Conservation (phyloP, 2,797 vertebrate genomes). For the Heterohyrax brucei region DNA sequence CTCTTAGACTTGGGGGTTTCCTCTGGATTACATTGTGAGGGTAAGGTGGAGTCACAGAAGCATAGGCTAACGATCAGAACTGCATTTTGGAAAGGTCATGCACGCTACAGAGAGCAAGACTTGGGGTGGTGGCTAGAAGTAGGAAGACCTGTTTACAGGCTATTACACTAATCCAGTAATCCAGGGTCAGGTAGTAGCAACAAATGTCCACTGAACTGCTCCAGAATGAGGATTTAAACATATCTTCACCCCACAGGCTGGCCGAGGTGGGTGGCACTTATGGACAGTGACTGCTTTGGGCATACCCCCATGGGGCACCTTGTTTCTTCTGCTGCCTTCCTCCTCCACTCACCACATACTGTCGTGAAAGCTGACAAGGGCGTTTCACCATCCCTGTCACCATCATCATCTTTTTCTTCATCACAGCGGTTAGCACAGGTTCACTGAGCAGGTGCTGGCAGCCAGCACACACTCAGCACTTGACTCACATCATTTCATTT, state of each 20-base stretch:
- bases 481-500: neutral
- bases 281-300: neutral
- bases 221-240: neutral
- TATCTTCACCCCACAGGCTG: neutral
- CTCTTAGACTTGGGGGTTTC: neutral
- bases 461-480: too few species aligned
- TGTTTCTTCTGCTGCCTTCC: too few species aligned
- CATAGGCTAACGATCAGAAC: neutral
- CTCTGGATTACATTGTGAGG: neutral
- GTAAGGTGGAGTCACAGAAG: neutral
- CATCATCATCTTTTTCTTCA: neutral
- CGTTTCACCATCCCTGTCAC: neutral
- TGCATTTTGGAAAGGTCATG: neutral
- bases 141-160: neutral
- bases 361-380: neutral
- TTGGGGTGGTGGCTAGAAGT: neutral
- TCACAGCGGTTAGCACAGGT: neutral
- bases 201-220: neutral
- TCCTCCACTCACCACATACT: neutral
- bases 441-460: neutral
- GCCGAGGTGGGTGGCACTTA: fast-evolving
- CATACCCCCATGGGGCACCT: neutral
- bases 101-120: neutral
- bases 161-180: neutral
- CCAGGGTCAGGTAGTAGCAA: neutral